Evolutionary conservation across 1,140 invertebrate genomes (phyloP).

Genomic region (Drosophila kikkawai): DNA sequence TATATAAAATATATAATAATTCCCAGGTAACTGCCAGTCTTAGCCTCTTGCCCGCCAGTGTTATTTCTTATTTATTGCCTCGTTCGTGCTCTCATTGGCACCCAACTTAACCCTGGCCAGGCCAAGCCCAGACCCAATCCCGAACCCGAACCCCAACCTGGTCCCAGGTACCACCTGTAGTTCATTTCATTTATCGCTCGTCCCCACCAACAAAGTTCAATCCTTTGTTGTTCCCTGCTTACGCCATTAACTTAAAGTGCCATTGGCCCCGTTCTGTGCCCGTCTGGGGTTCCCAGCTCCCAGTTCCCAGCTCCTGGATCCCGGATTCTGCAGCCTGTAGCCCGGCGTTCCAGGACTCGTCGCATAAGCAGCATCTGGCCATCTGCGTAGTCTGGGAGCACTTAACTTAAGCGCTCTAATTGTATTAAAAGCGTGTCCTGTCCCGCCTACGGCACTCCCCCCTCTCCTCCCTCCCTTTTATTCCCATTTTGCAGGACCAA

Average conservation of each 20-base stretch:
- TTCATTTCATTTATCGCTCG: constrained; percentile 70
- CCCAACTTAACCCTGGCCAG: constrained; percentile 45
- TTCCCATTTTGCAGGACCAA: background rate
- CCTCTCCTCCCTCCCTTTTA: too few relatives aligned
- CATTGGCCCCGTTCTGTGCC: constrained; percentile 29
- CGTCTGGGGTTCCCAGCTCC: background rate
- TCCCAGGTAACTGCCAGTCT: background rate
- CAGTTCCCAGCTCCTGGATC: background rate
- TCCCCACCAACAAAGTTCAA: constrained; percentile 56
- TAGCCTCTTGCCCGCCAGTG: background rate
- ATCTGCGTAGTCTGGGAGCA: constrained; percentile 63
- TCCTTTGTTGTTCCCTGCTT: constrained; percentile 52
- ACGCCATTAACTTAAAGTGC: constrained; percentile 60
- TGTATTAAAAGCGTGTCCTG: constrained; percentile 79
- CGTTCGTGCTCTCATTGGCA: constrained; percentile 71
- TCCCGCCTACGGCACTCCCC: constrained; percentile 18
- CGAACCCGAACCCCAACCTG: background rate
- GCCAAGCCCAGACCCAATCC: background rate
- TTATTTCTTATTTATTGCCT: constrained; percentile 58
- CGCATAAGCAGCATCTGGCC: constrained; percentile 41
- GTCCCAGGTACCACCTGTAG: constrained; percentile 48
- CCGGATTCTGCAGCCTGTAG: background rate
- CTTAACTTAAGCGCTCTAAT: constrained; percentile 81
- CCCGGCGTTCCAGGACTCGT: background rate
- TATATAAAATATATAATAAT: background rate